Evolutionary conservation across 2,888 invertebrate genomes (phyloP).

Genomic region (Eudasyphora cyanicolor): DNA sequence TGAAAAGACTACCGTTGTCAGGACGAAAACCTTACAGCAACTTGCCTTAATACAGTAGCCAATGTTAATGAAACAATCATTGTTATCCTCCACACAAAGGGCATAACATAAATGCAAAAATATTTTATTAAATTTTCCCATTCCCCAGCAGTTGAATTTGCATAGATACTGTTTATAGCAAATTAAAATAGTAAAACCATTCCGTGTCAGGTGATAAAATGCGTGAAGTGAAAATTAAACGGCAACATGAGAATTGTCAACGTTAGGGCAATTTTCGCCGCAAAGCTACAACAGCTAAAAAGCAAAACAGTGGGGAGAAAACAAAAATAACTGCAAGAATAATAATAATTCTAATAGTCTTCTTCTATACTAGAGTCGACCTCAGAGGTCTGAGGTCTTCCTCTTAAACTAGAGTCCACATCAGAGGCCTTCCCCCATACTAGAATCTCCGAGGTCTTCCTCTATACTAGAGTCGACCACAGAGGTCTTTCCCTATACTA

Average conservation of each 20-base stretch:
- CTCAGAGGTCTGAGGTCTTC: too few relatives aligned
- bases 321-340: neutral
- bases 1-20: neutral
- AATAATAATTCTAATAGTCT: too few relatives aligned
- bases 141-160: neutral
- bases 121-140: too few relatives aligned
- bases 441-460: too few relatives aligned
- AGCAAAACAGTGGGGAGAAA: neutral
- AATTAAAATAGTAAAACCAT: neutral
- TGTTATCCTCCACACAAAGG: neutral
- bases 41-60: too few relatives aligned
- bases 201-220: neutral
- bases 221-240: neutral
- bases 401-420: too few relatives aligned
- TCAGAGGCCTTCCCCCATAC: too few relatives aligned
- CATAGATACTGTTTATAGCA: neutral
- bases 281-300: neutral
- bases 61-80: neutral
- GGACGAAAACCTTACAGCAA: neutral
- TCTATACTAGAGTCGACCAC: too few relatives aligned
- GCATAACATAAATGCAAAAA: neutral
- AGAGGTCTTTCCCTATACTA: too few relatives aligned
- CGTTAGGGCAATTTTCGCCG: neutral
- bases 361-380: too few relatives aligned
- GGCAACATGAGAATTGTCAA: neutral